Conservation (phyloP, 2,113 vertebrate species). For the Ondatra zibethicus region DNA sequence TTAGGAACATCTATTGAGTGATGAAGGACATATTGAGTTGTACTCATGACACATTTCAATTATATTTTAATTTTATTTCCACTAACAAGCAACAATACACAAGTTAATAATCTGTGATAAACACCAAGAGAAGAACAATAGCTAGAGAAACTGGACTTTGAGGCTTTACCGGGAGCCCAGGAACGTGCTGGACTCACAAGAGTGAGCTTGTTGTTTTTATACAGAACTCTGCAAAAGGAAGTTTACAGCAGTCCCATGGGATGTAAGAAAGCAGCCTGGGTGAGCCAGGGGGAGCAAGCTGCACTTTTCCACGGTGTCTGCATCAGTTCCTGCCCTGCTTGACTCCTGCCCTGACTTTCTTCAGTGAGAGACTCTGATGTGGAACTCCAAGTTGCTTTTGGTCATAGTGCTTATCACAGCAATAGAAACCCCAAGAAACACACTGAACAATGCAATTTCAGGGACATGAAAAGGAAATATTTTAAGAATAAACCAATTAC, state of each 20-base stretch:
- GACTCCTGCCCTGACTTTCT: not conserved
- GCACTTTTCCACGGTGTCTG: not conserved
- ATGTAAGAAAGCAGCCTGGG: not conserved
- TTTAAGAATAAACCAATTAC: not conserved
- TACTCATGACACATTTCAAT: not conserved
- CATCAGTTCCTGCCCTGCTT: not conserved
- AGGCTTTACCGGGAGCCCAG: not conserved
- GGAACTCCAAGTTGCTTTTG: not conserved
- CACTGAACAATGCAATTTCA: not conserved
- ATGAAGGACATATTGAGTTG: not conserved
- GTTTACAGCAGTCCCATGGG: not conserved
- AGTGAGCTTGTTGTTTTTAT: not conserved
- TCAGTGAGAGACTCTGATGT: not conserved
- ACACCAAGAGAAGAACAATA: not conserved
- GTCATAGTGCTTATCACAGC: not conserved
- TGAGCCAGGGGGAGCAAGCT: not conserved
- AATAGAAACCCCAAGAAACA: not conserved
- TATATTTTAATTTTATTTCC: not conserved
- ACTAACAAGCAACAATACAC: not conserved
- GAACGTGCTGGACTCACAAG: not conserved
- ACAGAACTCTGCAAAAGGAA: not conserved
- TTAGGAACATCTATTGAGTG: not conserved
- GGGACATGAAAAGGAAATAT: not conserved
- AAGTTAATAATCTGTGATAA: not conserved
- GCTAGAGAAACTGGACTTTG: too few species aligned